Percentiles rank a stretch among this genome's conserved stretches.
These are phyloP conservation scores for Centropus unirufus DNA, from an alignment of 2,113 vertebrate genomes.

Conservation along the genomic window DNA sequence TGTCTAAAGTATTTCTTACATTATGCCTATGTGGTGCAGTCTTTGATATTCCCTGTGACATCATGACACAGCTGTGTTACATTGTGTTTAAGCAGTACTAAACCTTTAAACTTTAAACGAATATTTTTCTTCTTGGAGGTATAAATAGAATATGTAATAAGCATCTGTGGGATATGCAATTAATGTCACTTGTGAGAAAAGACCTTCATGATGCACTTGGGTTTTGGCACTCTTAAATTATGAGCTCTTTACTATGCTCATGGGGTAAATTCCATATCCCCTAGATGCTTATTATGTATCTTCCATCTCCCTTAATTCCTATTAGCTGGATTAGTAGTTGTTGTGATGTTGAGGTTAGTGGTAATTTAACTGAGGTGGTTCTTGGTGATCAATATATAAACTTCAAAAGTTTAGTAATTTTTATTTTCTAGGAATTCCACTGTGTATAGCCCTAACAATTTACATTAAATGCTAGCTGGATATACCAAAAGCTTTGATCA, in stretches of 20 bases:
- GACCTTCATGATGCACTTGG: slow-evolving; percentile 75
- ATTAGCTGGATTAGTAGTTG: slow-evolving; percentile 75
- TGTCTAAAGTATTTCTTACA: slow-evolving; percentile 40
- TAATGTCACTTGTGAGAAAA: slow-evolving; percentile 79
- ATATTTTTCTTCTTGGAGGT: slow-evolving; percentile 73
- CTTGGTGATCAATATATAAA: slow-evolving; percentile 75
- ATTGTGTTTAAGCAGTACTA: slow-evolving; percentile 72
- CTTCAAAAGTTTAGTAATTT: slow-evolving; percentile 66
- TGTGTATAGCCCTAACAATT: slow-evolving; percentile 10
- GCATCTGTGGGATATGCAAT: slow-evolving; percentile 75
- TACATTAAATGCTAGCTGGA: background rate
- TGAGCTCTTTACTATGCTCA: slow-evolving; percentile 69
- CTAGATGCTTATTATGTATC: slow-evolving; percentile 73
- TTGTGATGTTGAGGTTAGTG: slow-evolving; percentile 72
- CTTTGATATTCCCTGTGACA: slow-evolving; percentile 70
- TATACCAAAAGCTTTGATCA: slow-evolving; percentile 21
- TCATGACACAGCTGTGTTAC: slow-evolving; percentile 70
- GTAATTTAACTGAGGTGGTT: slow-evolving; percentile 73
- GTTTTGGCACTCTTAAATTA: slow-evolving; percentile 78
- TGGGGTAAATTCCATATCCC: slow-evolving; percentile 75
- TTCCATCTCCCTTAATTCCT: slow-evolving; percentile 76
- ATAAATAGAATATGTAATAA: slow-evolving; percentile 78
- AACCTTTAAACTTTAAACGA: slow-evolving; percentile 74
- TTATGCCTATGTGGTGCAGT: slow-evolving; percentile 27
- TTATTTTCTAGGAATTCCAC: slow-evolving; percentile 54